Evolutionary conservation across 2,888 invertebrate species (phyloP).

Genomic region (Drosophila prostipennis): DNA sequence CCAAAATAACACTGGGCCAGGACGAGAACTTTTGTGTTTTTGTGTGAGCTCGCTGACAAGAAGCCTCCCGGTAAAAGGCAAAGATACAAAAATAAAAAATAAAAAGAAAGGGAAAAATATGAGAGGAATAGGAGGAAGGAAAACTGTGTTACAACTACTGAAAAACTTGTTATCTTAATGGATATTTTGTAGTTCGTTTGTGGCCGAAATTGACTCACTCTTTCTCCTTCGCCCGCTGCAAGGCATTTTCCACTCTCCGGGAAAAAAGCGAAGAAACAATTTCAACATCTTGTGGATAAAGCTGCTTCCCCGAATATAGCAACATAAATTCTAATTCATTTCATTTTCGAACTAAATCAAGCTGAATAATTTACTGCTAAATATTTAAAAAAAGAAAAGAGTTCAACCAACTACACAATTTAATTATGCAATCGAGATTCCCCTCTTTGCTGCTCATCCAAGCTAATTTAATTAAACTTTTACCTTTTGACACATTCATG

Average conservation of each 20-base stretch:
- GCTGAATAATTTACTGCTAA: background rate
- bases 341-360: constrained; percentile 8
- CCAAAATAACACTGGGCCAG: constrained; percentile 51
- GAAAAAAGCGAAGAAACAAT: constrained; percentile 1
- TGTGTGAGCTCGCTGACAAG: constrained; percentile 51
- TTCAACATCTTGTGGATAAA: constrained; percentile 18
- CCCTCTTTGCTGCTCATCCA: constrained; percentile 6
- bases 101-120: background rate
- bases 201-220: constrained; percentile 74
- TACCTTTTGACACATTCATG: constrained; percentile 49
- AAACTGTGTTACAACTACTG: constrained; percentile 72
- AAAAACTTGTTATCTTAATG: constrained; percentile 77
- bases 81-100: constrained; percentile 42
- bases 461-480: constrained; percentile 66
- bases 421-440: constrained; percentile 49
- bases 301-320: background rate
- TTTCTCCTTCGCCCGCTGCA: constrained; percentile 11
- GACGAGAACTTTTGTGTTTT: constrained; percentile 52
- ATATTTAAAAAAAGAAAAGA: constrained; percentile 9
- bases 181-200: constrained; percentile 78
- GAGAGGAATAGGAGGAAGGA: constrained; percentile 21
- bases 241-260: constrained; percentile 9
- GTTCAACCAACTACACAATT: constrained; percentile 31
- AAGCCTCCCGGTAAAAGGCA: constrained; percentile 57
- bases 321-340: constrained; percentile 27